Evolutionary conservation across 2,888 invertebrate species (phyloP).

Genomic region (Atrina japonica): DNA sequence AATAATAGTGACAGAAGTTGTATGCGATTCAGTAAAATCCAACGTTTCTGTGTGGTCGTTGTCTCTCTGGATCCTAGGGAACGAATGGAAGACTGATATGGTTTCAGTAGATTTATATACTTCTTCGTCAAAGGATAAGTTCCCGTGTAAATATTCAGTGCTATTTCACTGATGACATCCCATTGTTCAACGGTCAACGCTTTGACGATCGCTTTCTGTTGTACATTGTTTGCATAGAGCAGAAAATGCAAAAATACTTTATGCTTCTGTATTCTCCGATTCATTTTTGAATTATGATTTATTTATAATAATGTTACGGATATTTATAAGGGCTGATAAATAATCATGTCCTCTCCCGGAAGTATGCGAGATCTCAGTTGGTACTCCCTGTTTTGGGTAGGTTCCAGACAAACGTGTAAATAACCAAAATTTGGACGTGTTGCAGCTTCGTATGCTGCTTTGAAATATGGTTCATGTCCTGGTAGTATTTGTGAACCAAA

Average conservation of each 20-base stretch:
- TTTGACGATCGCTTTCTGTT: constrained; percentile 14
- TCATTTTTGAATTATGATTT: constrained; percentile 13
- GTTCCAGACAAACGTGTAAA: constrained; percentile 36
- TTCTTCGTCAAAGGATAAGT: constrained; percentile 3
- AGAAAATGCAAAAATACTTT: constrained; percentile 8
- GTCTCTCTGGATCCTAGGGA: constrained; percentile 15
- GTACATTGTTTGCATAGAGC: background rate
- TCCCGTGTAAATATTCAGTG: constrained; percentile 30
- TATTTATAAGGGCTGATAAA: constrained; percentile 20
- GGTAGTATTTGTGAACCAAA: constrained; percentile 35
- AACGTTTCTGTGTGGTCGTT: constrained; percentile 5
- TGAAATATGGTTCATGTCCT: constrained; percentile 10
- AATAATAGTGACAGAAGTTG: constrained; percentile 13
- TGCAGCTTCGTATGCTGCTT: constrained; percentile 29
- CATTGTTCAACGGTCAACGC: constrained; percentile 14
- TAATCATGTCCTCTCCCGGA: constrained; percentile 25
- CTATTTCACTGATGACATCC: constrained; percentile 31
- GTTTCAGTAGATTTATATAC: constrained; percentile 22
- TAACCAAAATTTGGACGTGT: constrained; percentile 13
- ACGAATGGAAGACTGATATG: constrained; percentile 20
- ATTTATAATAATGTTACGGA: background rate
- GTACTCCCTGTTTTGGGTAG: constrained; percentile 51
- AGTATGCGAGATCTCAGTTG: constrained; percentile 48
- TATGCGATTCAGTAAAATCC: constrained; percentile 6
- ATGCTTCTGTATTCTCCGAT: constrained; percentile 14